Evolutionary conservation across 2,797 vertebrate species (phyloP).

Genomic region (Sorex maritimensis): DNA sequence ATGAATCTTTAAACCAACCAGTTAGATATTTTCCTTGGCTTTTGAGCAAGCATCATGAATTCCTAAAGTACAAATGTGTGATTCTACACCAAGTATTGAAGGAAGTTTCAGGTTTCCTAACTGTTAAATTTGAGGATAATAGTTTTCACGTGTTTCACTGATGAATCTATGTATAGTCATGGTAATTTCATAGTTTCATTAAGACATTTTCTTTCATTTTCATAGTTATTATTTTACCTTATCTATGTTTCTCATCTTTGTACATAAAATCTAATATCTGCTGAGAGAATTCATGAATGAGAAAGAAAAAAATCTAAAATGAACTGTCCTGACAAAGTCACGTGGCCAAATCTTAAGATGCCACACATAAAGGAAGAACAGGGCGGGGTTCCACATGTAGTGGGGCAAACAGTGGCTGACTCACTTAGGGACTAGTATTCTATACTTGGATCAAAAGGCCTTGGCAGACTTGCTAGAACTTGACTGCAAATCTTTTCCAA

Average conservation of each 20-base stretch:
- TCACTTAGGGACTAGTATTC: not conserved
- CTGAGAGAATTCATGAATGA: constrained; percentile 52
- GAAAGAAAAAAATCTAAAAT: constrained; percentile 28
- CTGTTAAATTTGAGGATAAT: constrained; percentile 59
- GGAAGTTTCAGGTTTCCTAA: constrained; percentile 66
- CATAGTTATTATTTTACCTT: constrained; percentile 69
- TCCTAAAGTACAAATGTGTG: constrained; percentile 48
- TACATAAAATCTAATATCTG: constrained; percentile 26
- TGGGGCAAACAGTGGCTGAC: constrained; percentile 22
- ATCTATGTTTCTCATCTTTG: constrained; percentile 56
- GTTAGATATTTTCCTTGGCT: constrained; percentile 55
- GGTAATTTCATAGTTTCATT: constrained; percentile 64
- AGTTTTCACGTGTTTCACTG: constrained; percentile 75
- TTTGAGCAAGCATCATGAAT: constrained; percentile 56
- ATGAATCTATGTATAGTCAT: constrained; percentile 76
- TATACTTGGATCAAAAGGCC: not conserved
- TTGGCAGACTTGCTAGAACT: not conserved
- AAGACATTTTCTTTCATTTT: constrained; percentile 62
- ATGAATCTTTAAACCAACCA: constrained; percentile 30
- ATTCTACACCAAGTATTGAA: constrained; percentile 64
- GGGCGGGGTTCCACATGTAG: not conserved
- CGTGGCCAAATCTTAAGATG: not conserved
- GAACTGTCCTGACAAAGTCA: not conserved
- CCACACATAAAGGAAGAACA: constrained; percentile 20
- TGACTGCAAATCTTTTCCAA: constrained; percentile 6